phyloP scores from a whole-genome alignment of 2,113 vertebrate species.

The Narcine bancroftii region DNA sequence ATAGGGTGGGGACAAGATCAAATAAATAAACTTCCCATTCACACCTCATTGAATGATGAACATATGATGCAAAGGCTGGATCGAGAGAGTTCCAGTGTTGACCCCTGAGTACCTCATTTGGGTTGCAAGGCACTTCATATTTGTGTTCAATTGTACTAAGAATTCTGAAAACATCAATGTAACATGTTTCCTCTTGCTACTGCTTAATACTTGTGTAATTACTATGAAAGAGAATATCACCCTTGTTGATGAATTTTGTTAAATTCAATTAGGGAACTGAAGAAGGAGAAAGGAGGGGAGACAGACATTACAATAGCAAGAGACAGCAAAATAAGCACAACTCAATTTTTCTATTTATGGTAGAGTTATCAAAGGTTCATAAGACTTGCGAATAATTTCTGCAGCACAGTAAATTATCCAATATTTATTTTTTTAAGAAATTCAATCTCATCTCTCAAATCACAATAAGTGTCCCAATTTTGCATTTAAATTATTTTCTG shows the following conservation, averaged over 20 bases:
- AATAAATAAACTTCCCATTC: background rate
- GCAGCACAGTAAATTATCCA: slow-evolving; percentile 7
- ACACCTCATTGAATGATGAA: background rate
- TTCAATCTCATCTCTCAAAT: slow-evolving; percentile 8
- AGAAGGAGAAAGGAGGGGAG: background rate
- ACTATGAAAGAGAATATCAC: background rate
- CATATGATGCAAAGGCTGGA: background rate
- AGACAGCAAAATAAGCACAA: slow-evolving; percentile 1
- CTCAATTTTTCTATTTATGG: slow-evolving; percentile 7
- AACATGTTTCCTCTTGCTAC: background rate
- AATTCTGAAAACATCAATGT: background rate
- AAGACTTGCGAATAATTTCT: slow-evolving; percentile 18
- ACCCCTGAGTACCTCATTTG: background rate
- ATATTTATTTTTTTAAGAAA: slow-evolving; percentile 20
- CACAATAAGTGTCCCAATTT: slow-evolving; percentile 29
- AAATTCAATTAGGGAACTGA: background rate
- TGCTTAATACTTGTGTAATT: background rate
- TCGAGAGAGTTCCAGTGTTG: background rate
- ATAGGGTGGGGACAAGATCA: background rate
- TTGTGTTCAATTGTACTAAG: background rate
- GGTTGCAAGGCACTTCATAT: slow-evolving; percentile 24
- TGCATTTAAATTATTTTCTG: slow-evolving; percentile 24
- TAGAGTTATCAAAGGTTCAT: slow-evolving; percentile 1
- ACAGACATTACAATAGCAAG: background rate
- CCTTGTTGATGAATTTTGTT: background rate